Percentiles rank a stretch among this genome's conserved stretches.
Evolutionary conservation across 1,140 invertebrate species (phyloP).

Genomic region (Lysiphlebus fabarum): DNA sequence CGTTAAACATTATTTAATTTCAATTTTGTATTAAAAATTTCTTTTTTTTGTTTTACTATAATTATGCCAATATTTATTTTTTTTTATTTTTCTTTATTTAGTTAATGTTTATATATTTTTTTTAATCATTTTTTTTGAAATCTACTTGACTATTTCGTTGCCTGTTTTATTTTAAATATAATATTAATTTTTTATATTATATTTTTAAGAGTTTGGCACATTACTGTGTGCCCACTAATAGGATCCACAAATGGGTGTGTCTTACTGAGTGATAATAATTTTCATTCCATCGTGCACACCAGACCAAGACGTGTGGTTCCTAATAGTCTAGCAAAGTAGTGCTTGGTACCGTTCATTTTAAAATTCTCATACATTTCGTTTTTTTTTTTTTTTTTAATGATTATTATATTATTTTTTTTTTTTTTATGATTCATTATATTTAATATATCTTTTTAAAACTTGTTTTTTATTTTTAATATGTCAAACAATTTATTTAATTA

Average conservation of each 20-base stretch:
- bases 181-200: neutral
- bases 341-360: constrained; percentile 24
- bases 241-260: constrained; percentile 14
- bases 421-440: too few species aligned
- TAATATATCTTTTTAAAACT: too few species aligned
- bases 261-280: constrained; percentile 4
- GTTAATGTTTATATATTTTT: neutral
- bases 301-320: neutral
- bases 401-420: too few species aligned
- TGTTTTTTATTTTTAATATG: too few species aligned
- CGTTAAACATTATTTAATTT: neutral
- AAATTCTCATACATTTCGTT: constrained; percentile 31
- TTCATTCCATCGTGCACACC: constrained; percentile 1
- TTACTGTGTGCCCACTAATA: constrained; percentile 12
- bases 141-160: constrained; percentile 14
- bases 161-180: neutral
- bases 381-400: too few species aligned
- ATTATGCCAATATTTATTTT: neutral
- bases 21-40: too few species aligned
- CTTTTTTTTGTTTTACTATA: neutral
- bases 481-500: too few species aligned
- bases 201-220: constrained; percentile 15
- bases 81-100: neutral
- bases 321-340: constrained; percentile 19
- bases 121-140: constrained; percentile 4